Evolutionary conservation across 2,888 invertebrate species (phyloP), one percentile per base, ranked within the genome.

Genomic region (Anodontia alba): DNA sequence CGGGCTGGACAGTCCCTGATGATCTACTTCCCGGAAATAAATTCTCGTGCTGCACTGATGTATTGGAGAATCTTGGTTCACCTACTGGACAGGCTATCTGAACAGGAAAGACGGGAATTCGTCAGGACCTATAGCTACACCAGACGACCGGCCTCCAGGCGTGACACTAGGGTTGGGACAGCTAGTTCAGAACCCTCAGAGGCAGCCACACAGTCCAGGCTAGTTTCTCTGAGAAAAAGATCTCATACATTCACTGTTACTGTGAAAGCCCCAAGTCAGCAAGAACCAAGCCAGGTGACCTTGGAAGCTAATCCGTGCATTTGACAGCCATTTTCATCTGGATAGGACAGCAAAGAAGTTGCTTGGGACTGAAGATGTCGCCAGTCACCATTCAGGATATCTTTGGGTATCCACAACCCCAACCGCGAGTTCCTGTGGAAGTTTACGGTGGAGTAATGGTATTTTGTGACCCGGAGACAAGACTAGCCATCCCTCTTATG

Each of bases 251-350:
- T 42, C 42, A 42, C 46, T 20, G 46, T 46, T 46, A 8, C 46
- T 46, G 20, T 20, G 8, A 8, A 2, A 3, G 20, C 8, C 46
- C 46, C 20, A 46, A 20, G 46, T 8, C 8, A 15, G 46, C 42
- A 46, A 46, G 15, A 46, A 8, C 17, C 8, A 8, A 46, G 46
- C 8, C 46, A 46, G 46, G 46, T 46, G 20, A 15, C 17, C 20
- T 8, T 20, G 46, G 46, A 46, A 20, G 46, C 46, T 20, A 15
- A 7, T 8, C 26, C 54, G 26, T 26, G 62, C 62, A n/a, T 67
- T 73, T 38, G 78, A 78, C 31, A 69, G 68, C 33, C 73, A 78
- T 54, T 78, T 78, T 67, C 78, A 73, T 26, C 26, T 73, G 31
- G 73, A 78, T 26, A 29, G 78, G 33, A 68, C 68, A 0, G 20